Base-by-base conservation (phyloP, 2,888 invertebrate genomes). In the Acanthoscelides obtectus region DNA sequence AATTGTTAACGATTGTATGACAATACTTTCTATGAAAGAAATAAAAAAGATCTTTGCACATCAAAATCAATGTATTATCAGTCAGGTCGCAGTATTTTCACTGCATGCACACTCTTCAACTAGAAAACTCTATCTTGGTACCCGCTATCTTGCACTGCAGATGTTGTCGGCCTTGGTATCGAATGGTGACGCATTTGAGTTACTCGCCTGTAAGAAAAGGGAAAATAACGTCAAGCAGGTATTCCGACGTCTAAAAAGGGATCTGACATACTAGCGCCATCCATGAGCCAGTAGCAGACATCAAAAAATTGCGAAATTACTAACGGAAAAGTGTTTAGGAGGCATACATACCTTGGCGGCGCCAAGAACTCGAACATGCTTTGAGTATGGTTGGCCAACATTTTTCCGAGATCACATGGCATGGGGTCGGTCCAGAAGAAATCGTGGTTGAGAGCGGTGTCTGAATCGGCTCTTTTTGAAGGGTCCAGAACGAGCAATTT, bases 361-460 rank as follows among this genome's bases (percentile, higher is more conserved):
- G 94, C 91, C 74, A 97, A 87, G 85, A 94, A 98, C 84, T 98
- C 98, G 84, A 98, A 98, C 97, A 98, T 98, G 85, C 96, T 96
- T 76, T 89, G 95, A 75, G 91, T 93, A 87, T 94, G 94, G 80
- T 95, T 95, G 0, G 95, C 95, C 76, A 98, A 86, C 97, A 97
- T 97, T 87, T 94, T 94, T 70, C 91, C 93, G 63, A 96, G 87
- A 82, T 96, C 96, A 81, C 93, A 93, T 0, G 98, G 98, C 94
- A 97, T 94, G 0, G 99, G 99, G 84, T 98, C 97, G 4, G 94
- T 94, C 97, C 97, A 99, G 87, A 99, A 99, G 87, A 99, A 99
- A 83, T 98, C 97, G 83, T 99, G 98, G 86, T 98, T 97, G 0
- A 99, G 84, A 0, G 98, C 97, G 0, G 94, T 93, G 83, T 99